Evolutionary conservation across 2,797 vertebrate species (phyloP).

Genomic region (Pterois miles): DNA sequence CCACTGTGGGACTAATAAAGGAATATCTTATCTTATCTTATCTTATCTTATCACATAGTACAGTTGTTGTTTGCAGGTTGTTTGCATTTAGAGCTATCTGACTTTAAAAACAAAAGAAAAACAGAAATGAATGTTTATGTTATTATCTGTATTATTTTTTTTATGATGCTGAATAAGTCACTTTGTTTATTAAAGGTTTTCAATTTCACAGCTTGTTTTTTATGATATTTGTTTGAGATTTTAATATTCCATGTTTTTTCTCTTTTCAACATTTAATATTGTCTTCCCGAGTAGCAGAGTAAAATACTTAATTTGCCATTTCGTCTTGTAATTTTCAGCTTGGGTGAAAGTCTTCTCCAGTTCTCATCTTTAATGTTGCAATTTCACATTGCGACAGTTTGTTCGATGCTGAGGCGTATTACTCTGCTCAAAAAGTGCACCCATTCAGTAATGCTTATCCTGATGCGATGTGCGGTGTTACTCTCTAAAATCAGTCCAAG

Average conservation of each 20-base stretch:
- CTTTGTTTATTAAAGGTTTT: background rate
- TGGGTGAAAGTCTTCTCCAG: conserved; percentile 4
- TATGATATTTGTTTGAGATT: conserved; percentile 6
- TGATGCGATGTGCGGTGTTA: conserved; percentile 66
- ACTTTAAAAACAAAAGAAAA: background rate
- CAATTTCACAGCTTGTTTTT: background rate
- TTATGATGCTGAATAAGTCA: background rate
- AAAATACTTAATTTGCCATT: conserved; percentile 28
- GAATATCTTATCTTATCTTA: no score
- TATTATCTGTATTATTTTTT: background rate
- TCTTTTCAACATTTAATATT: conserved; percentile 18
- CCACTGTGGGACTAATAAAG: no score
- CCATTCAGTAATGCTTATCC: conserved; percentile 42
- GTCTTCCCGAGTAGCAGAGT: background rate
- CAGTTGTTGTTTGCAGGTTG: no score
- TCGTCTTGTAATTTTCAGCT: conserved; percentile 25
- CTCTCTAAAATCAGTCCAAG: conserved; percentile 46
- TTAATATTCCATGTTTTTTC: background rate
- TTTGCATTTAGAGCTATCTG: background rate
- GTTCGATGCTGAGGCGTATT: conserved; percentile 20
- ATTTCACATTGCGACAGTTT: conserved; percentile 37
- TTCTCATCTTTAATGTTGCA: conserved; percentile 29
- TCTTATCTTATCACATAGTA: no score
- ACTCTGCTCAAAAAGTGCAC: conserved; percentile 29
- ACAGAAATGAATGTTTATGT: background rate